Evolutionary conservation across 2,888 invertebrate species (phyloP), one percentile per base, ranked within the genome.

Genomic region (Odiellus spinosus): DNA sequence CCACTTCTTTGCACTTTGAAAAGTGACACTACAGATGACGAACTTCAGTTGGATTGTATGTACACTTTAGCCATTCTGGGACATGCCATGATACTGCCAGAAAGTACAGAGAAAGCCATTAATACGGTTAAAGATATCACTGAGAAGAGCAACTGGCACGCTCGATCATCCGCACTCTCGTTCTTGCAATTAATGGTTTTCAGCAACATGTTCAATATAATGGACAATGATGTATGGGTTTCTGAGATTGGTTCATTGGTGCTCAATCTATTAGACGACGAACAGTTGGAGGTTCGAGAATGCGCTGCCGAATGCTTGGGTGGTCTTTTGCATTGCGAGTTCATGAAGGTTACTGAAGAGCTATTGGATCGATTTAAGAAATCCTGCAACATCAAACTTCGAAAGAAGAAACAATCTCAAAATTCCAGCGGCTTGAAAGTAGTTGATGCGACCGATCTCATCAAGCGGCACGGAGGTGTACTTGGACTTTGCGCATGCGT

Each of bases 401-500:
- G 65, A 50, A 73, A 72, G 58, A 48, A 44, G 34, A 44, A 32
- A 33, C 35, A 39, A 40, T 12, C 38, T 10, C 40, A 49, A 17
- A 44, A 47, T 47, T 47, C 48, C 1, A 36, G 33, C 18, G 50
- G 47, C 8, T 39, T 19, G 3, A 5, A 32, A 4, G 59, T 18
- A 12, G 40, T 49, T 38, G 52, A 55, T 3, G 44, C 50, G 14
- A 50, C 52, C n/a, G 54, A 55, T 32, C 47, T 67, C 40, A 58
- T 66, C 8, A 61, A 62, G 50, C 60, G 69, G 10, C 91, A 91
- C 66, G 79, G 81, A 46, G 90, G 86, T 14, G 81, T 91, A 36
- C 71, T 91, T 15, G 91, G 90, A 1, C 69, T 93, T 47, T 85
- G 88, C 63, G 81, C 87, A 5, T 85, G 83, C 64, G 76, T 93